Evolutionary conservation across 2,797 vertebrate species (phyloP).

Genomic region (Phalloptychus januarius): DNA sequence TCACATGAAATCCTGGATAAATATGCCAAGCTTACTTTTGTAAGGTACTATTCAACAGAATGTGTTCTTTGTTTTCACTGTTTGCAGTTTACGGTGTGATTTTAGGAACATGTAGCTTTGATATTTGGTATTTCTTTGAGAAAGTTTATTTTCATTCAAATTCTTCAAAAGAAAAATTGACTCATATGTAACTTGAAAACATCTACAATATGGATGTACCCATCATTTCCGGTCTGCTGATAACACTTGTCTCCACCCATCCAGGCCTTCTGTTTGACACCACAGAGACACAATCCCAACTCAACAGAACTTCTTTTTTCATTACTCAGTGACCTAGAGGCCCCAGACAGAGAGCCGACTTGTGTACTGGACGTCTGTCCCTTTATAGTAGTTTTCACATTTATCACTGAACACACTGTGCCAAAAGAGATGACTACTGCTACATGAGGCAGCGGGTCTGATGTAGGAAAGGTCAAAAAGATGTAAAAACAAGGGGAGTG

Average conservation of each 20-base stretch:
- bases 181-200: conserved; percentile 19
- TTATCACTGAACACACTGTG: conserved; percentile 49
- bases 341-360: conserved; percentile 57
- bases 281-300: conserved; percentile 50
- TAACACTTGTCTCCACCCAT: conserved; percentile 31
- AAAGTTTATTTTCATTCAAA: not conserved
- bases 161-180: not conserved
- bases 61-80: not conserved
- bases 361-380: conserved; percentile 36
- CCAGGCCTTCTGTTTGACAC: conserved; percentile 70
- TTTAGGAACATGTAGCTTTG: not conserved
- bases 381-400: conserved; percentile 65
- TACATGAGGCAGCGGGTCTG: conserved; percentile 59
- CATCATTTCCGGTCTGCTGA: conserved; percentile 41
- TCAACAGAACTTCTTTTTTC: conserved; percentile 34
- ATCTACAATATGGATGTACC: conserved; percentile 38
- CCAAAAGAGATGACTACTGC: conserved; percentile 68
- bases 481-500: conserved; percentile 70
- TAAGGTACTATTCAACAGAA: not conserved
- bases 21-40: not conserved
- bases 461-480: conserved; percentile 72
- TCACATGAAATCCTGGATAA: not conserved
- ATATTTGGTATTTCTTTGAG: not conserved
- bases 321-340: conserved; percentile 52
- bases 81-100: not conserved